Evolutionary conservation across 2,888 invertebrate genomes (phyloP).

Genomic region (Tipula confusa): DNA sequence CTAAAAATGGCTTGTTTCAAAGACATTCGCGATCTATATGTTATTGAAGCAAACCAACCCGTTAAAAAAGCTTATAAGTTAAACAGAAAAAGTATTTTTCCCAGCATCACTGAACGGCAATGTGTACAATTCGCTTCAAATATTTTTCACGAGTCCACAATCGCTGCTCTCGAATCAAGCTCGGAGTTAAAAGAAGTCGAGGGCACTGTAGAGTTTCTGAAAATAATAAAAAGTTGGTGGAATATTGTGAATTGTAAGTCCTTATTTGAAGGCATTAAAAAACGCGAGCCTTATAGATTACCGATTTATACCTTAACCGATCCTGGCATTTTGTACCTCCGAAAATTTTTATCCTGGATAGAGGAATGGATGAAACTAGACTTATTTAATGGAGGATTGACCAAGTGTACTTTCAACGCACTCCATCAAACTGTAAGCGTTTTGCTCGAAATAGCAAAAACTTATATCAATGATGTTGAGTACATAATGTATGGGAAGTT

Average conservation of each 20-base stretch:
- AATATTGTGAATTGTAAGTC: too few relatives aligned
- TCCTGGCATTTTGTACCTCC: not conserved
- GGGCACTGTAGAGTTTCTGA: not conserved
- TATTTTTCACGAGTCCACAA: slow-evolving; percentile 21
- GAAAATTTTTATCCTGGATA: not conserved
- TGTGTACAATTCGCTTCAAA: not conserved
- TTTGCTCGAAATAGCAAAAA: not conserved
- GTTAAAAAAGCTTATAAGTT: not conserved
- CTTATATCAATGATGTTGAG: not conserved
- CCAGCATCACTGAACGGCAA: not conserved
- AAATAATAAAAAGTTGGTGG: slow-evolving; percentile 20
- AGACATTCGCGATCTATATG: not conserved
- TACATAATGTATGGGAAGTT: slow-evolving; percentile 33
- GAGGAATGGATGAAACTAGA: not conserved
- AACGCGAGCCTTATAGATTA: not conserved
- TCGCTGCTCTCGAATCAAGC: not conserved
- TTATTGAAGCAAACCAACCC: not conserved
- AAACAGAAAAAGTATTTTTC: not conserved
- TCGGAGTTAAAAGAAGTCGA: not conserved
- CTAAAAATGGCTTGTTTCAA: not conserved
- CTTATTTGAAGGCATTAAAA: not conserved
- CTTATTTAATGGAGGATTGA: not conserved
- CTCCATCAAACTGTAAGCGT: not conserved
- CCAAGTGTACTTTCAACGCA: not conserved
- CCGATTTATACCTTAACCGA: not conserved